Base-by-base conservation (phyloP, 2,797 vertebrate species). In the Nasua narica region DNA sequence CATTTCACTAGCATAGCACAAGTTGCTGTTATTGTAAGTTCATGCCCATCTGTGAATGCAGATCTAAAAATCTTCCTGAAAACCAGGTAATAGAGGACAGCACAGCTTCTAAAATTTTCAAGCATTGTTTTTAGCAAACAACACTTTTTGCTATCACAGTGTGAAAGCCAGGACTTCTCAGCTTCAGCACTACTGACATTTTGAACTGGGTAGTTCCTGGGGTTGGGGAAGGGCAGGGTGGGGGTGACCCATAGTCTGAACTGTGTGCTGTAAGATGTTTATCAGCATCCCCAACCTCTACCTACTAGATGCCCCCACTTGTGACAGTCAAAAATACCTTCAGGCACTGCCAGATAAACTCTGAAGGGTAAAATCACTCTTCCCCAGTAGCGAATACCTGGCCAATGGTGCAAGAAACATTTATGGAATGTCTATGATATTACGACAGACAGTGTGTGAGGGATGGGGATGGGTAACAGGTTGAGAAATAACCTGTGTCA, bases 11-110 rank as follows among this genome's bases (percentile, higher is more conserved):
- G 60, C 85, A 62, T 52, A 91, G 93, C 93, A 83, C 40, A 92
- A 95, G 69, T 76, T 82, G 76, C 86, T 79, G 32, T 82, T 62
- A 50, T 67, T 93, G 46, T n/a, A 78, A 43, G 84, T 87, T 94
- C 32, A 50, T 90, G 87, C 52, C 90, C 48, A 79, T 78, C 35
- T 84, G 74, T 94, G 60, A 69, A 82, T 21, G 27, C n/a, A 46
- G 60, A 56, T 62, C 48, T 94, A 58, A 88, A 90, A 86, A 40
- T 87, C 76, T 92, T 78, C 18, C 56, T 25, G 10, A 83, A 90
- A 96, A 77, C 72, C n/a, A 82, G 78, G 84, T 70, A 92, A 43
- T 46, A 37, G 5, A 70, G 43, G 11, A n/a, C 19, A 83, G 21
- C 23, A 58, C 1, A 93, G 15, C 3, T n/a, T 96, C 46, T 37